phyloP scores from a whole-genome alignment of 2,888 invertebrate genomes.

The Eupithecia subumbrata region DNA sequence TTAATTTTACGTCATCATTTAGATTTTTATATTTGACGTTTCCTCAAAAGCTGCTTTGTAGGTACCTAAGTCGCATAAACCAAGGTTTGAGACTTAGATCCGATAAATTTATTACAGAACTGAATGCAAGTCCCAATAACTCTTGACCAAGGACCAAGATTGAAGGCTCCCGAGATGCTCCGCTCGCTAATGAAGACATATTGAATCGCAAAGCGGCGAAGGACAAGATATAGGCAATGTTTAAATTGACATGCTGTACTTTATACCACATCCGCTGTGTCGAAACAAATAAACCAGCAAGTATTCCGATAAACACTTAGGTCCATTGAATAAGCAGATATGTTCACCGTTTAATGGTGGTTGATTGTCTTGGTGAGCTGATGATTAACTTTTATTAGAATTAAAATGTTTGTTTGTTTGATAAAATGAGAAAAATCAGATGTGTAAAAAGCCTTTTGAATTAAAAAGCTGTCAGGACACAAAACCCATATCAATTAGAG shows the following conservation, averaged over 20 bases:
- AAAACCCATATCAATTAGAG: slow-evolving; percentile 77
- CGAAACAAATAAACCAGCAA: slow-evolving; percentile 17
- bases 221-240: slow-evolving; percentile 79
- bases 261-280: slow-evolving; percentile 62
- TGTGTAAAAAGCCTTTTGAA: slow-evolving; percentile 51
- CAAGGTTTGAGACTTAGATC: background rate
- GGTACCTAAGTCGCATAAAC: background rate
- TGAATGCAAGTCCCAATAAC: slow-evolving; percentile 66
- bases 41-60: background rate
- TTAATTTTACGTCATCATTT: background rate
- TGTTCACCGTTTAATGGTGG: background rate
- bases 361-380: background rate
- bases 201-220: slow-evolving; percentile 80
- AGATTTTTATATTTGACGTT: background rate
- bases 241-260: slow-evolving; percentile 79
- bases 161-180: slow-evolving; percentile 76
- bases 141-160: slow-evolving; percentile 78
- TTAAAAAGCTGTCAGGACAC: slow-evolving; percentile 60
- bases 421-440: slow-evolving; percentile 25
- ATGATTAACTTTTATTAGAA: background rate
- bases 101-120: background rate
- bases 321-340: background rate
- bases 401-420: background rate
- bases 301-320: slow-evolving; percentile 20
- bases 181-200: slow-evolving; percentile 83